Conservation (phyloP, 2,888 invertebrate species). For the Hecatera dysodea region DNA sequence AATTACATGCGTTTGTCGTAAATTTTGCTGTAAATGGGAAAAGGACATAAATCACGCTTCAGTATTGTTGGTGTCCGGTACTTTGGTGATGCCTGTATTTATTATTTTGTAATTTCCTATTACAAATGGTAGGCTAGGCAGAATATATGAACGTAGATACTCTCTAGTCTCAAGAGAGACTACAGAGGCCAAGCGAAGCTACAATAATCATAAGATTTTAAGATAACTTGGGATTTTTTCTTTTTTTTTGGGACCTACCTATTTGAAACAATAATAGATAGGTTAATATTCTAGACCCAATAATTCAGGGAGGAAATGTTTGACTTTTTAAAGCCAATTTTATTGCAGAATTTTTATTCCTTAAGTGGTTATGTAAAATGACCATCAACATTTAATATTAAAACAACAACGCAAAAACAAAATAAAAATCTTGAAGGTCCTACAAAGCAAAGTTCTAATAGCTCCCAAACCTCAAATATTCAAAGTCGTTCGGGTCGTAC, state of each 20-base stretch:
- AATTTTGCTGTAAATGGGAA: slow-evolving; percentile 66
- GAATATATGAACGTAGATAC: too few relatives aligned
- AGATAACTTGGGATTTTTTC: too few relatives aligned
- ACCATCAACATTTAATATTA: slow-evolving; percentile 26
- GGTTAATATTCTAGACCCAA: too few relatives aligned
- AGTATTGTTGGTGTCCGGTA: slow-evolving; percentile 41
- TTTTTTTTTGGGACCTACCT: too few relatives aligned
- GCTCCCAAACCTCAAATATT: slow-evolving; percentile 53
- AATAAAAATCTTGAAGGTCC: slow-evolving; percentile 35
- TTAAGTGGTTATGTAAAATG: slow-evolving; percentile 8
- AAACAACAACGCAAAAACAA: slow-evolving; percentile 29
- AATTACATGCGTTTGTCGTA: slow-evolving; percentile 79
- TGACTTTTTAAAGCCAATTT: too few relatives aligned
- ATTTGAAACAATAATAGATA: too few relatives aligned
- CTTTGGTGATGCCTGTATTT: background rate
- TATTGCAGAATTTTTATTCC: too few relatives aligned
- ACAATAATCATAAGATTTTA: too few relatives aligned
- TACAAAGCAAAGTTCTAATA: slow-evolving; percentile 44
- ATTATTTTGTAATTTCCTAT: background rate
- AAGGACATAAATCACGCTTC: slow-evolving; percentile 58
- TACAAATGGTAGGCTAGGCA: background rate
- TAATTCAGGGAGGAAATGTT: background rate
- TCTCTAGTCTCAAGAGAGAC: too few relatives aligned
- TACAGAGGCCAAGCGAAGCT: too few relatives aligned
- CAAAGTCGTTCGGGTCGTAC: slow-evolving; percentile 42